Evolutionary conservation across 2,113 vertebrate genomes (phyloP).

Genomic region (Protobothrops flavoviridis): DNA sequence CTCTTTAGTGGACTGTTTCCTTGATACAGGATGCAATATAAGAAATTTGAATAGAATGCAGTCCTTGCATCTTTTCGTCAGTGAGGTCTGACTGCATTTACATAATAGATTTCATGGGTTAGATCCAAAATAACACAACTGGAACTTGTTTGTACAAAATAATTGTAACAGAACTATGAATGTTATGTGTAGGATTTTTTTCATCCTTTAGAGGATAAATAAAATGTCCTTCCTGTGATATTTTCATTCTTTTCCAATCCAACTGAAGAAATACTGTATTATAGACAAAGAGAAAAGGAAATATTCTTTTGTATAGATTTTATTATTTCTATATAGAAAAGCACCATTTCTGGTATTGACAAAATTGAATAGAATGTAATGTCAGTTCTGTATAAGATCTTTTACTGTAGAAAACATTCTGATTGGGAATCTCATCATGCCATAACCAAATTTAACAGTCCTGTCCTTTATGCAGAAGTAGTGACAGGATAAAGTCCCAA

Average conservation of each 20-base stretch:
- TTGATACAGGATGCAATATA: background rate
- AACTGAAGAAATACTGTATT: slow-evolving; percentile 37
- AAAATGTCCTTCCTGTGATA: background rate
- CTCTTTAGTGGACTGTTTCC: no score
- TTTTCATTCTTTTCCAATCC: slow-evolving; percentile 28
- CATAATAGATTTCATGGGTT: background rate
- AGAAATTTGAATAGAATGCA: background rate
- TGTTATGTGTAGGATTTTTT: background rate
- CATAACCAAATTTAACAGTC: slow-evolving; percentile 68
- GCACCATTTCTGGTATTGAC: slow-evolving; percentile 57
- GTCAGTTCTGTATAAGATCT: slow-evolving; percentile 70
- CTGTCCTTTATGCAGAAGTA: slow-evolving; percentile 60
- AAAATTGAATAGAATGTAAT: slow-evolving; percentile 59
- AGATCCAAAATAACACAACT: background rate
- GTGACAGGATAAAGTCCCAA: slow-evolving; percentile 62
- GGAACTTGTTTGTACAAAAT: slow-evolving; percentile 4
- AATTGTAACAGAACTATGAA: slow-evolving; percentile 1
- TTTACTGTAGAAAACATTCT: slow-evolving; percentile 64
- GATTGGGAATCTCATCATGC: slow-evolving; percentile 71
- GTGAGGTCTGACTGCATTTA: background rate
- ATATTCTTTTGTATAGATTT: slow-evolving; percentile 58
- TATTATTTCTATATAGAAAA: slow-evolving; percentile 63
- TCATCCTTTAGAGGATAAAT: background rate
- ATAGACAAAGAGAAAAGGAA: background rate
- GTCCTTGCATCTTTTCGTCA: background rate